Base-by-base conservation (phyloP, 1,140 invertebrate genomes). In the Goniozus legneri region DNA sequence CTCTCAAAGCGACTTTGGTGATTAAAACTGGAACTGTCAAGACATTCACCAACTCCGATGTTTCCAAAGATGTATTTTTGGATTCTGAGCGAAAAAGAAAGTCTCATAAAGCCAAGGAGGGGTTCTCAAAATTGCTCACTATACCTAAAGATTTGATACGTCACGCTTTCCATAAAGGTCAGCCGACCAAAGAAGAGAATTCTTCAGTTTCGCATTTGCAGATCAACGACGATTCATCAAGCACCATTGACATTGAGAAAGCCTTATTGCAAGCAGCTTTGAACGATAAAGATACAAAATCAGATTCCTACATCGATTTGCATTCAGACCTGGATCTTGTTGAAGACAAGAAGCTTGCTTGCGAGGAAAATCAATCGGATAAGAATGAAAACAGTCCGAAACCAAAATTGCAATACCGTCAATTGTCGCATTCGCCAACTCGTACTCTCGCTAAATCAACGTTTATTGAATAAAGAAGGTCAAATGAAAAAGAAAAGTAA, bases 71-170 rank as follows among this genome's bases (percentile, higher is more conserved):
- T 14, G 56, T 63, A 8, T 64, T 64, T 21, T 22, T 64, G 16
- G 3, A 52, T 1, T 42, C 62, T 3, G 37, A 49, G 7, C 53
- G 50, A 8, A 53, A 53, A 13, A 33, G 39, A 12, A 46, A 35
- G 38, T 24, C 54, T 33, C 48, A 67, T 41, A 62, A 50, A 19
- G 52, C 54, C 1, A 71, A 63, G 18, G 67, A 73, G 1, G 49
- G 64, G 10, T 62, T 73, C n/a, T 60, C 70, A 0, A 76, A 70
- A 42, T 43, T 73, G 1, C 42, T 74, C 12, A 66, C 68, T 0
- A 67, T 75, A 2, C 72, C 71, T 4, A 73, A 69, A 18, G 73
- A 56, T 22, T 65, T 76, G 8, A 73, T 76, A 20, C 60, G 73
- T 31, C 55, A 31, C 16, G 59, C 67, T n/a, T 74, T 75, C 52